Conservation (phyloP, 2,888 invertebrate species). For the Cheilosia vulpina region DNA sequence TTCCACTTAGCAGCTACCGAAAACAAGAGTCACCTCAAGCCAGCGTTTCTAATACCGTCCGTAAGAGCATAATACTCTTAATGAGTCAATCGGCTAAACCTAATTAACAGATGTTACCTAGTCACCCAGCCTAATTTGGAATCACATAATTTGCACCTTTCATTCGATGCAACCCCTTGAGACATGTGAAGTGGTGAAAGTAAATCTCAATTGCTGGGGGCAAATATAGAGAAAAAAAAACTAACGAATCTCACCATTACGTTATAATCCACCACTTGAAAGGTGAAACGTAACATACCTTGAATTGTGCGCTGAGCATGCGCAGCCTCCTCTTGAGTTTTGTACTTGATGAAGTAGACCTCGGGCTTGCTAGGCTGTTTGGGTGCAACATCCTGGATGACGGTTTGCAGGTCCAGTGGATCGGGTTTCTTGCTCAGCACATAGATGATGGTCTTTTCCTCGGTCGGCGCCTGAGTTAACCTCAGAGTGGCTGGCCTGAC, state of each 20-base stretch:
- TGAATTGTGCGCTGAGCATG: conserved; percentile 83
- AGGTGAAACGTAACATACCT: conserved; percentile 77
- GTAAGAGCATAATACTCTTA: neutral
- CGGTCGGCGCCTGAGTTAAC: conserved; percentile 79
- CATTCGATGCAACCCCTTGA: conserved; percentile 15
- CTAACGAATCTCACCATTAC: neutral
- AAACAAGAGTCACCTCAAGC: no score
- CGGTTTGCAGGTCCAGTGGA: conserved; percentile 80
- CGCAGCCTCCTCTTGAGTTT: conserved; percentile 82
- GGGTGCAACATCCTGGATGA: conserved; percentile 80
- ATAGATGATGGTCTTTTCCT: conserved; percentile 83
- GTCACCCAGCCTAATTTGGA: neutral
- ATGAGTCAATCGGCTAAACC: neutral
- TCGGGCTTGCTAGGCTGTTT: conserved; percentile 82
- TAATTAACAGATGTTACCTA: conserved; percentile 19
- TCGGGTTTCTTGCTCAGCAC: conserved; percentile 82
- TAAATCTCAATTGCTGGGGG: neutral
- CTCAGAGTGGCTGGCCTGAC: conserved; percentile 77
- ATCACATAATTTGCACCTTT: conserved; percentile 16
- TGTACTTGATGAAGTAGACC: conserved; percentile 83
- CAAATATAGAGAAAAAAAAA: neutral
- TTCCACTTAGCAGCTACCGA: no score
- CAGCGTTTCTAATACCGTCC: no score
- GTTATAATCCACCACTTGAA: neutral
- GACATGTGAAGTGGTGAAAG: conserved; percentile 27